Conservation (phyloP, 1,140 invertebrate species). For the Drosophila tsacasi region DNA sequence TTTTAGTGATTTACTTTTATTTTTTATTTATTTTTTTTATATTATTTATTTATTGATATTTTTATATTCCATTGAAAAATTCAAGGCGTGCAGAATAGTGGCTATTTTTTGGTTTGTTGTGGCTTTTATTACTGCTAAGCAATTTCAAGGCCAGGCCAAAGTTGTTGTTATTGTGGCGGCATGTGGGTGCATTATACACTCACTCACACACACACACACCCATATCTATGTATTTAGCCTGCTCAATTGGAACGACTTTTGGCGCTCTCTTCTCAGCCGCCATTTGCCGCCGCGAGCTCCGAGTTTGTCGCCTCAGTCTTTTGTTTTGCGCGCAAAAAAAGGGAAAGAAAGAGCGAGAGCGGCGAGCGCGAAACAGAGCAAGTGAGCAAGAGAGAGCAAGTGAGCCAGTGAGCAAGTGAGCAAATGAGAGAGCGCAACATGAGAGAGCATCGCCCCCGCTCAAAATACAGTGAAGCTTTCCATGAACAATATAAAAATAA, state of each 20-base stretch:
- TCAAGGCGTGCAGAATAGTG: constrained; percentile 40
- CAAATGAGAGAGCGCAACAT: constrained; percentile 13
- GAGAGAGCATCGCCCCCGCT: constrained; percentile 49
- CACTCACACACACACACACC: constrained; percentile 7
- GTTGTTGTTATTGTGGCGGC: constrained; percentile 25
- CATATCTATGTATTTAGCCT: constrained; percentile 4
- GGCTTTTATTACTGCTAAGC: constrained; percentile 30
- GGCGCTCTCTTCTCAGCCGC: constrained; percentile 32
- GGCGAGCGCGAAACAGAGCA: neutral
- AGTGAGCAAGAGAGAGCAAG: neutral
- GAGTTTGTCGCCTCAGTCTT: constrained; percentile 78
- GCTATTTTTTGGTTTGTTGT: neutral
- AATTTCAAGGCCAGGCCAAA: constrained; percentile 49
- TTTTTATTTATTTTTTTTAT: neutral
- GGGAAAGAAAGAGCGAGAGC: neutral
- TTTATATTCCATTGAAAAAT: constrained; percentile 11
- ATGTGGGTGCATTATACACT: constrained; percentile 50
- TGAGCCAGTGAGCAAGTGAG: constrained; percentile 24
- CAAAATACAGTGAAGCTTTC: constrained; percentile 8
- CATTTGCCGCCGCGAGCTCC: constrained; percentile 38
- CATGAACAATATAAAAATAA: neutral
- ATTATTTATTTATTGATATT: too few relatives aligned
- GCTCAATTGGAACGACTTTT: constrained; percentile 53
- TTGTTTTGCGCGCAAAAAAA: constrained; percentile 37
- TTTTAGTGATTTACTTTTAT: neutral